Evolutionary conservation across 2,888 invertebrate genomes (phyloP).

Genomic region (Cosmia pyralina): DNA sequence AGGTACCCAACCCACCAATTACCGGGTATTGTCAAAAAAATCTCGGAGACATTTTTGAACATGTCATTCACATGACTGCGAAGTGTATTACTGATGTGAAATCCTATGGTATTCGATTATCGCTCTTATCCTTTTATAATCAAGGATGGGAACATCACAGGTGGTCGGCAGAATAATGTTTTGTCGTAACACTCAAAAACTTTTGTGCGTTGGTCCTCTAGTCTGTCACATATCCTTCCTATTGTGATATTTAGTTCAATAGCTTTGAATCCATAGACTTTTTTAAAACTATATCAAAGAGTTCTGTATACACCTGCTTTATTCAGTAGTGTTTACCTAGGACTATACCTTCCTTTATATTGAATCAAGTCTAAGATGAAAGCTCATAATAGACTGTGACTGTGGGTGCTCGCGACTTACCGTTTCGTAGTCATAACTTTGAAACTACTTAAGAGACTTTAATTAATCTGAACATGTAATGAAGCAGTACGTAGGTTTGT

Average conservation of each 20-base stretch:
- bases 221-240: slow-evolving; percentile 89
- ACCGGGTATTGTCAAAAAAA: slow-evolving; percentile 86
- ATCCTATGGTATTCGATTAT: slow-evolving; percentile 60
- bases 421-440: slow-evolving; percentile 59
- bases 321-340: slow-evolving; percentile 68
- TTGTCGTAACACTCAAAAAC: slow-evolving; percentile 81
- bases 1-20: slow-evolving; percentile 91
- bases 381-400: slow-evolving; percentile 49
- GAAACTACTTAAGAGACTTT: slow-evolving; percentile 65
- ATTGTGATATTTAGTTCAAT: slow-evolving; percentile 87
- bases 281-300: slow-evolving; percentile 79
- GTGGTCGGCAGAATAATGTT: slow-evolving; percentile 52
- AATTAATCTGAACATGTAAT: slow-evolving; percentile 66
- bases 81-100: slow-evolving; percentile 30
- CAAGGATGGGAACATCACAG: slow-evolving; percentile 11
- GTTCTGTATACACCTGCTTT: slow-evolving; percentile 83
- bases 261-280: slow-evolving; percentile 79
- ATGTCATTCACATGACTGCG: slow-evolving; percentile 83
- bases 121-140: slow-evolving; percentile 56
- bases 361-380: slow-evolving; percentile 45
- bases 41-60: slow-evolving; percentile 88
- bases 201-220: slow-evolving; percentile 86
- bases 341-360: slow-evolving; percentile 52
- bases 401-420: slow-evolving; percentile 39
- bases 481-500: slow-evolving; percentile 57